These are phyloP conservation scores for Siniperca undulata DNA, from an alignment of 2,797 vertebrate genomes.

Conservation along the genomic window DNA sequence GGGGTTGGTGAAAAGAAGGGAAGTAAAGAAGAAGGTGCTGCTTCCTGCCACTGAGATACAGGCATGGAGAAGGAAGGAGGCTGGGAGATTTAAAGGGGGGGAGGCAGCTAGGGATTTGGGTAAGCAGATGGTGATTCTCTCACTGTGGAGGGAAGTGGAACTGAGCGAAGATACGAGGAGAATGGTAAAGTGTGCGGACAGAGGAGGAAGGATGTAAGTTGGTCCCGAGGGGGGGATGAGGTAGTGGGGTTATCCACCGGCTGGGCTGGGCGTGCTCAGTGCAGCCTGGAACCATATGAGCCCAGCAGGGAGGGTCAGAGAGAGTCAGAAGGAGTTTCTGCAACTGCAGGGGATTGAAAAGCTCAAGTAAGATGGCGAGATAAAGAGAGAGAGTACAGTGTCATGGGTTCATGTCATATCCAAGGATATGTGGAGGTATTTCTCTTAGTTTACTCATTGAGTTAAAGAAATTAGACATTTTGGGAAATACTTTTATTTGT, in stretches of 20 bases:
- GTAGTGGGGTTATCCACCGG: constrained; percentile 74
- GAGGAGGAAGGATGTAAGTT: constrained; percentile 77
- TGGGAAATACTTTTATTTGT: neutral
- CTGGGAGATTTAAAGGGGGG: constrained; percentile 41
- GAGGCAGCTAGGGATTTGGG: constrained; percentile 56
- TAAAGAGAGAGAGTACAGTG: constrained; percentile 6
- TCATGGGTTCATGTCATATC: constrained; percentile 2
- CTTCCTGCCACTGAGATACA: constrained; percentile 69
- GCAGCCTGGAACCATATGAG: constrained; percentile 59
- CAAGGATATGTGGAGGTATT: neutral
- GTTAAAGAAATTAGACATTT: neutral
- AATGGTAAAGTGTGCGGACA: constrained; percentile 67
- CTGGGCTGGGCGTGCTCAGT: constrained; percentile 64
- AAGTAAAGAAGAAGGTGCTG: constrained; percentile 75
- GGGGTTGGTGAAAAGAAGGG: no score
- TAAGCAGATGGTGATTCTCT: constrained; percentile 76
- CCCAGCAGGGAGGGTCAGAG: constrained; percentile 41
- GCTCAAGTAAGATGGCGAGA: constrained; percentile 32
- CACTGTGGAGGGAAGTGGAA: constrained; percentile 71
- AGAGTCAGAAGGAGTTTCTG: constrained; percentile 37
- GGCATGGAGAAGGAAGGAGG: constrained; percentile 59
- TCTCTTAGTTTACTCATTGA: neutral
- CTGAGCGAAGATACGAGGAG: constrained; percentile 66
- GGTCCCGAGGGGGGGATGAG: constrained; percentile 72
- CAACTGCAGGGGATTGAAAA: constrained; percentile 35